Percentiles rank a stretch among this genome's conserved stretches.
Evolutionary conservation across 2,113 vertebrate genomes (phyloP).

Genomic region (Hemiprocne comata): DNA sequence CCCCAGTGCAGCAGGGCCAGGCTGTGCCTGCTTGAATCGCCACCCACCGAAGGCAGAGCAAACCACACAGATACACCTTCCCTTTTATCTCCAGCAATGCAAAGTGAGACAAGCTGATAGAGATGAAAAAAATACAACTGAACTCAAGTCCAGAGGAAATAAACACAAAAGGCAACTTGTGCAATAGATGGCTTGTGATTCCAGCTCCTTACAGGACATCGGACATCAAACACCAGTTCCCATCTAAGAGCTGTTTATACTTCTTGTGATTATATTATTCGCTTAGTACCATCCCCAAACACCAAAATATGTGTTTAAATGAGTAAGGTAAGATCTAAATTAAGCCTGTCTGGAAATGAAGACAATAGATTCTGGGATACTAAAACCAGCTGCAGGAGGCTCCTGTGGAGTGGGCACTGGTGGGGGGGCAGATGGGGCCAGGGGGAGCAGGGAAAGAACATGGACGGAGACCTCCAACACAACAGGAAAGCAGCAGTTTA

Average conservation of each 20-base stretch:
- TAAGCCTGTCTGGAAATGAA: not conserved
- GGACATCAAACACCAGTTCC: not conserved
- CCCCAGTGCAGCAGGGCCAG: no score
- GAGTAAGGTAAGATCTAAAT: constrained; percentile 10
- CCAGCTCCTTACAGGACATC: not conserved
- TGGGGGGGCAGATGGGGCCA: no score
- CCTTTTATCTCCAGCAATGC: not conserved
- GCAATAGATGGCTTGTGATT: not conserved
- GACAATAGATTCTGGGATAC: not conserved
- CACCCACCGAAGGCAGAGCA: no score
- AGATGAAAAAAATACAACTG: not conserved
- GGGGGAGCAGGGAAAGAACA: not conserved
- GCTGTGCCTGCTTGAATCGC: no score
- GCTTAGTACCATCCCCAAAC: not conserved
- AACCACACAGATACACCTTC: no score
- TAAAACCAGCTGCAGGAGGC: not conserved
- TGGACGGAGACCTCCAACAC: constrained; percentile 7
- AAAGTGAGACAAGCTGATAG: not conserved
- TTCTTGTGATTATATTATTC: not conserved
- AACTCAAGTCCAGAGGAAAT: not conserved
- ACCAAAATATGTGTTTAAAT: not conserved
- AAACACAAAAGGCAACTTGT: not conserved
- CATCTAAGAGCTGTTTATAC: not conserved
- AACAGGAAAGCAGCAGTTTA: constrained; percentile 67
- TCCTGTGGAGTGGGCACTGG: not conserved